A percentile compares a stretch with the other conserved stretches of the same genome.
Conservation (phyloP, 2,888 invertebrate species). For the Hoplodrina blanda region DNA sequence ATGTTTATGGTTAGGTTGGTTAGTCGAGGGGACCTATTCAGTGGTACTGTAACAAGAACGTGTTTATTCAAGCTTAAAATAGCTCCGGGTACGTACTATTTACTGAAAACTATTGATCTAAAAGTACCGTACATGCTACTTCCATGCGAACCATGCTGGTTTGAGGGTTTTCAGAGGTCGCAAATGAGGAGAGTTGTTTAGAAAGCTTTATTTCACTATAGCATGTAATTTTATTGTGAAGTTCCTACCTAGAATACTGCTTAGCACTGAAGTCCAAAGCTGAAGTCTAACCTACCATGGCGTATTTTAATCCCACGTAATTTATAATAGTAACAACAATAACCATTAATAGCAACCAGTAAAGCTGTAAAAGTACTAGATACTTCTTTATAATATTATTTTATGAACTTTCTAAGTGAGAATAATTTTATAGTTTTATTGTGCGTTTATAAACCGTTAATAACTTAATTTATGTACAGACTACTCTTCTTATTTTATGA, state of each 20-base stretch:
- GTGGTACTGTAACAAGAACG: not conserved
- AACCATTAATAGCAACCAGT: too few relatives aligned
- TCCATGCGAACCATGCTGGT: too few relatives aligned
- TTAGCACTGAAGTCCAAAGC: too few relatives aligned
- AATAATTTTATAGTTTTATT: slow-evolving; percentile 21
- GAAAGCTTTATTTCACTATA: too few relatives aligned
- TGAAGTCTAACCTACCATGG: not conserved
- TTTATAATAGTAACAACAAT: not conserved
- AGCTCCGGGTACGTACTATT: not conserved
- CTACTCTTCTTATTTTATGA: slow-evolving; percentile 52
- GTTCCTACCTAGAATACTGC: too few relatives aligned
- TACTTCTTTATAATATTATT: not conserved
- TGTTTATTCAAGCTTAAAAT: slow-evolving; percentile 6
- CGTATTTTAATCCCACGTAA: not conserved
- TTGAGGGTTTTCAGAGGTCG: too few relatives aligned
- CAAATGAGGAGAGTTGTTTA: too few relatives aligned
- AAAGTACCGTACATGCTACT: too few relatives aligned
- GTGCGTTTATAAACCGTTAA: slow-evolving; percentile 60
- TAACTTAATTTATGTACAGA: slow-evolving; percentile 64
- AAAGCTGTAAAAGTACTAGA: slow-evolving; percentile 13
- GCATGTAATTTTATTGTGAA: too few relatives aligned
- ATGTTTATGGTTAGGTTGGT: not conserved
- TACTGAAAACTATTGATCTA: not conserved
- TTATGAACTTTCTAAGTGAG: slow-evolving; percentile 19
- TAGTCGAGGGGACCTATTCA: not conserved